Evolutionary conservation across 2,888 invertebrate species (phyloP).

Genomic region (Drosophila prolongata): DNA sequence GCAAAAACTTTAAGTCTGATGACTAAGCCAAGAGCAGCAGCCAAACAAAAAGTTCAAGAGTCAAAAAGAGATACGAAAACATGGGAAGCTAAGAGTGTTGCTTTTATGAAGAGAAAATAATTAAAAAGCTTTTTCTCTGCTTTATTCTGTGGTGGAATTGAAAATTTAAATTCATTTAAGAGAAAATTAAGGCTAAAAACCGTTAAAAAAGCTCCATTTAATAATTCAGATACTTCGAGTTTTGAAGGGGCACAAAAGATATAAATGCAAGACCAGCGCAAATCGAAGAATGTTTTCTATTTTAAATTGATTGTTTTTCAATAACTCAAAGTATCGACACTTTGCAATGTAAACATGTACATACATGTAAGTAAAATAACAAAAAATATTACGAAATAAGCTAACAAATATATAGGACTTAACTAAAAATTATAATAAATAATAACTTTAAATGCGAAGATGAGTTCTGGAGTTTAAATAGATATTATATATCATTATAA

Average conservation of each 20-base stretch:
- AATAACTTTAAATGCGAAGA: no score
- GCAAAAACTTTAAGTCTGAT: conserved; percentile 19
- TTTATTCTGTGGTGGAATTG: conserved; percentile 12
- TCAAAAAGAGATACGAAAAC: not conserved
- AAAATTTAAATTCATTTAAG: conserved; percentile 22
- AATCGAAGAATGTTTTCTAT: no score
- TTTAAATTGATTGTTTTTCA: no score
- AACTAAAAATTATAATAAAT: no score
- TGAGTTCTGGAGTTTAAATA: no score
- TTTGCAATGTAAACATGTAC: no score
- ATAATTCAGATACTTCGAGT: not conserved
- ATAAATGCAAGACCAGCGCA: not conserved
- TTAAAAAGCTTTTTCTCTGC: conserved; percentile 11
- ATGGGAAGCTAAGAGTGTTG: not conserved
- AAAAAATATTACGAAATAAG: no score
- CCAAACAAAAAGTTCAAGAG: conserved; percentile 6
- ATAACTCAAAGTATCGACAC: no score
- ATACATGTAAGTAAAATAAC: no score
- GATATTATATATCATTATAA: no score
- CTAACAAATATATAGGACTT: no score
- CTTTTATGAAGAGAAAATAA: not conserved
- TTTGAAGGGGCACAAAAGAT: no score
- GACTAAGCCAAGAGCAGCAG: conserved; percentile 17
- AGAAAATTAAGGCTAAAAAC: conserved; percentile 4
- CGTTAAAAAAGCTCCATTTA: conserved; percentile 27